Conservation (phyloP, 2,888 invertebrate species). For the Acrobeloides nanus region DNA sequence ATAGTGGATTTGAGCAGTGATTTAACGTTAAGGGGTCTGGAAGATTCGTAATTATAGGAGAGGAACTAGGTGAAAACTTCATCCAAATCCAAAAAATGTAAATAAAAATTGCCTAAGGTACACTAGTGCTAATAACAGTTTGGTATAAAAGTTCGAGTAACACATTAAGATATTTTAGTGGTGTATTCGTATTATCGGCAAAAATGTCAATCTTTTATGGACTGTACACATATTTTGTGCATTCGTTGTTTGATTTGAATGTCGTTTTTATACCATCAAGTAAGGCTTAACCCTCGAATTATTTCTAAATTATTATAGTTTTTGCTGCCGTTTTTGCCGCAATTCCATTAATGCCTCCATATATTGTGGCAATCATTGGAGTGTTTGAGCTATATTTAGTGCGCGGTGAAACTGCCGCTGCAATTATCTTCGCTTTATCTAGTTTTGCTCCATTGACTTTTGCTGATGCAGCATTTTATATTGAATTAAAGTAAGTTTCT, state of each 20-base stretch:
- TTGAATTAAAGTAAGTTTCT: slow-evolving; percentile 72
- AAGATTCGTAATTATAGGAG: neutral
- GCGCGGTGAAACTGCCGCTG: slow-evolving; percentile 74
- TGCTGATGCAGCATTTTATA: slow-evolving; percentile 89
- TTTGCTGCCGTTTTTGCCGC: slow-evolving; percentile 86
- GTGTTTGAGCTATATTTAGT: slow-evolving; percentile 88
- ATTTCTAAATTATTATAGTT: slow-evolving; percentile 64
- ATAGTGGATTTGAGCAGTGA: too few relatives aligned
- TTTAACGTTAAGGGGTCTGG: neutral
- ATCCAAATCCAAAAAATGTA: too few relatives aligned
- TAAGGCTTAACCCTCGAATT: slow-evolving; percentile 11
- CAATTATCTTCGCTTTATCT: slow-evolving; percentile 71
- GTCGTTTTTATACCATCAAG: slow-evolving; percentile 63
- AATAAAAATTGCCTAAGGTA: neutral
- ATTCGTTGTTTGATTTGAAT: slow-evolving; percentile 82
- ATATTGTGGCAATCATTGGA: slow-evolving; percentile 87
- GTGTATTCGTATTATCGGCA: slow-evolving; percentile 88
- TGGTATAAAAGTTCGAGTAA: slow-evolving; percentile 3
- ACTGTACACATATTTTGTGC: slow-evolving; percentile 93
- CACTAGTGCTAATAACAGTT: neutral
- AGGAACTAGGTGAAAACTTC: neutral
- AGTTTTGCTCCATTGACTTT: slow-evolving; percentile 84
- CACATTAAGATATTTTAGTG: slow-evolving; percentile 65
- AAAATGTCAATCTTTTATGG: slow-evolving; percentile 96
- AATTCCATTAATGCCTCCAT: slow-evolving; percentile 88